Evolutionary conservation across 2,113 vertebrate genomes (phyloP).

Genomic region (Edolisoma coerulescens): DNA sequence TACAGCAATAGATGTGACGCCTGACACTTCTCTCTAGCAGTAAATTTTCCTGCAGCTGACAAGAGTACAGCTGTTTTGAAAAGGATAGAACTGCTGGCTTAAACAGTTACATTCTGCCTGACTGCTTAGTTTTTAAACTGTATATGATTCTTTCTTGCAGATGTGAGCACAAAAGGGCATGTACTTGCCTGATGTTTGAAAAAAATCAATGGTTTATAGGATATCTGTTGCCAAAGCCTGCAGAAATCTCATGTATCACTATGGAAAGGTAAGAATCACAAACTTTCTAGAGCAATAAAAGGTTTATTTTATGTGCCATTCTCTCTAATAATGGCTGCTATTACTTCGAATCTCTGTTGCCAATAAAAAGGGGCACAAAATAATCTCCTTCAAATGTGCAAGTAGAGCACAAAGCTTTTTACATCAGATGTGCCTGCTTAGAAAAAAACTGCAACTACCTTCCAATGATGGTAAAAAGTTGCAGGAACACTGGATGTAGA

Average conservation of each 20-base stretch:
- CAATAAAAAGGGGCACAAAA: conserved; percentile 14
- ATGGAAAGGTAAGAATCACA: background rate
- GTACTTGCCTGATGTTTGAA: background rate
- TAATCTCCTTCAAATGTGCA: background rate
- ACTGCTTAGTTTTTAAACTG: background rate
- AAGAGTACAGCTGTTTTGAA: background rate
- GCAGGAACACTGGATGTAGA: background rate
- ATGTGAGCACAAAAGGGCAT: background rate
- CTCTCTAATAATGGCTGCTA: background rate
- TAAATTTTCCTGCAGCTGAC: background rate
- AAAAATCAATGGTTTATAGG: background rate
- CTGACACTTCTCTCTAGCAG: background rate
- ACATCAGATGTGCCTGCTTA: background rate
- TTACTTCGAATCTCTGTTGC: background rate
- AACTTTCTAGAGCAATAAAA: conserved; percentile 18
- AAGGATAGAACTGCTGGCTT: background rate
- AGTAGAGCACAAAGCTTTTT: background rate
- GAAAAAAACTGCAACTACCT: background rate
- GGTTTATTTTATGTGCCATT: conserved; percentile 27
- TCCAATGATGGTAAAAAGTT: background rate
- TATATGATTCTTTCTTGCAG: background rate
- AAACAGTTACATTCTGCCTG: background rate
- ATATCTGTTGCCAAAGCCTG: background rate
- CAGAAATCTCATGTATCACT: background rate
- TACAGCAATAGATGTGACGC: background rate